phyloP scores from a whole-genome alignment of 2,888 invertebrate species.

The Elmis aenea region DNA sequence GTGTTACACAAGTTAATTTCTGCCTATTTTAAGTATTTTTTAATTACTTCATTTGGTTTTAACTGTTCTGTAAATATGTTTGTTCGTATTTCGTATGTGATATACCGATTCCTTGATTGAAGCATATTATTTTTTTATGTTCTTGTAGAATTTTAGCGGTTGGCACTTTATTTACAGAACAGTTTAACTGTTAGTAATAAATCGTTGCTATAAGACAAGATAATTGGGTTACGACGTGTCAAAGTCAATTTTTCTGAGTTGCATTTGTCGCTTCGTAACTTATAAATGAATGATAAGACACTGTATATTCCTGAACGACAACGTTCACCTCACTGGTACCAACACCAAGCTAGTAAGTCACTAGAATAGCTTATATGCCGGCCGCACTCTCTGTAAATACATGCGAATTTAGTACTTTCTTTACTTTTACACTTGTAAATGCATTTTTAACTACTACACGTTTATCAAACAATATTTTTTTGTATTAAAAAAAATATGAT shows the following conservation, averaged over 20 bases:
- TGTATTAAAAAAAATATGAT: too few species aligned
- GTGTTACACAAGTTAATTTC: conserved; percentile 6
- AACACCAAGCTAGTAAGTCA: conserved; percentile 42
- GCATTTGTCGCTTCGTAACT: too few species aligned
- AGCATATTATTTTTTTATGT: too few species aligned
- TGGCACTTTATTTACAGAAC: conserved; percentile 13
- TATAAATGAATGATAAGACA: too few species aligned
- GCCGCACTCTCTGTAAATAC: conserved; percentile 36
- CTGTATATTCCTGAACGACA: conserved; percentile 37
- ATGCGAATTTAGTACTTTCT: conserved; percentile 17
- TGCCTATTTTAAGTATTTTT: conserved; percentile 11
- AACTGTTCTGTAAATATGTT: conserved; percentile 12
- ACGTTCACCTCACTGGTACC: conserved; percentile 42
- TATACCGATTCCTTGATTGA: neutral
- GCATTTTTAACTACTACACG: conserved; percentile 1
- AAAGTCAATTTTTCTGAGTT: too few species aligned
- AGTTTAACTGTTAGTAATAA: too few species aligned
- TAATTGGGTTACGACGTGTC: too few species aligned
- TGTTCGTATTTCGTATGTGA: conserved; percentile 1
- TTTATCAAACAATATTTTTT: too few species aligned
- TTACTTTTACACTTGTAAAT: conserved; percentile 4
- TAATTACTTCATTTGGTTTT: too few species aligned
- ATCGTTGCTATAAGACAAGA: too few species aligned
- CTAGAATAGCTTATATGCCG: conserved; percentile 40
- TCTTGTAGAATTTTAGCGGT: conserved; percentile 9